Evolutionary conservation across 2,113 vertebrate species (phyloP).

Genomic region (Zingel zingel): DNA sequence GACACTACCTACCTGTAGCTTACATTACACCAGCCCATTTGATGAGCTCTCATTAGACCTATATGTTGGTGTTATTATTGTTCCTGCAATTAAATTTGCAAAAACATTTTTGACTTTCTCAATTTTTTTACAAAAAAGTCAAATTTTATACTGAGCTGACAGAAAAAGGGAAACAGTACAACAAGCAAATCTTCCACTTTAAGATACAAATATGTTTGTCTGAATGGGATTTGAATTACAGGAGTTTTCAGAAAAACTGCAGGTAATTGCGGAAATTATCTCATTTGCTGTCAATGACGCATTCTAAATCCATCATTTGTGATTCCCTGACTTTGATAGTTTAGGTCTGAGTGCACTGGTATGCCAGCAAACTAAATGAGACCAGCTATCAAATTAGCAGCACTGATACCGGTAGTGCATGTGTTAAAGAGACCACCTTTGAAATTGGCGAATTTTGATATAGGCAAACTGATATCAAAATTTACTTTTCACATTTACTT

Average conservation of each 20-base stretch:
- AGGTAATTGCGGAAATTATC: background rate
- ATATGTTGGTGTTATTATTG: background rate
- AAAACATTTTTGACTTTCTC: background rate
- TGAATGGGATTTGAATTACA: background rate
- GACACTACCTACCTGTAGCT: background rate
- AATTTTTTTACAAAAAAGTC: too few relatives aligned
- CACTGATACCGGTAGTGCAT: background rate
- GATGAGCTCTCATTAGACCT: background rate
- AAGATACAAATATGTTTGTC: background rate
- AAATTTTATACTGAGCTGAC: too few relatives aligned
- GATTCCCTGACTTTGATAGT: background rate
- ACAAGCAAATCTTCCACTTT: background rate
- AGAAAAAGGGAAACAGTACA: too few relatives aligned
- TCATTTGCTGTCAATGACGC: background rate
- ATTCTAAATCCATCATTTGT: background rate
- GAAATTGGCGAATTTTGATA: background rate
- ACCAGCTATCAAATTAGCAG: slow-evolving; percentile 3
- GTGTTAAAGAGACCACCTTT: background rate
- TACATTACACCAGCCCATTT: background rate
- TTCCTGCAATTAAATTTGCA: background rate
- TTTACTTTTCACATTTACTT: too few relatives aligned
- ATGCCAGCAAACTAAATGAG: background rate
- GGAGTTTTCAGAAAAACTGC: background rate
- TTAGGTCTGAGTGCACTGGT: background rate
- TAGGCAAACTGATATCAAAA: background rate